These are phyloP conservation scores for Synanthedon formicaeformis DNA, from an alignment of 2,888 invertebrate genomes.

Conservation along the genomic window DNA sequence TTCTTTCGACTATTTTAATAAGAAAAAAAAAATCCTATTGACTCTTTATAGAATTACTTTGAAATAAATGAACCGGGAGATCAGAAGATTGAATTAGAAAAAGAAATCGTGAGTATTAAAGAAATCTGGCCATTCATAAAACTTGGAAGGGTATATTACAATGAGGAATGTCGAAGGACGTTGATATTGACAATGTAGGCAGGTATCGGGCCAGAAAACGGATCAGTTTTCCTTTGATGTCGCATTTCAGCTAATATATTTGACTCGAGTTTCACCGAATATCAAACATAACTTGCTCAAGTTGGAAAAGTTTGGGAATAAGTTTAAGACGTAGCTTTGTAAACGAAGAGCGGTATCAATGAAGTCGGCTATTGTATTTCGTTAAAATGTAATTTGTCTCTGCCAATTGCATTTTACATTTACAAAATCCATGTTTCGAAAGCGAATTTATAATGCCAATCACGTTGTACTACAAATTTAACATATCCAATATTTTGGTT, in stretches of 20 bases:
- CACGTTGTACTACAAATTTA: too few relatives aligned
- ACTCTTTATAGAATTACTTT: conserved; percentile 51
- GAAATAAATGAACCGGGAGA: conserved; percentile 39
- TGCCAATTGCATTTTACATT: too few relatives aligned
- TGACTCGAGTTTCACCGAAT: neutral
- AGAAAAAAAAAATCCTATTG: conserved; percentile 49
- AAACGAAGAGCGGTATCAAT: neutral
- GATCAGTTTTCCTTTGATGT: conserved; percentile 62
- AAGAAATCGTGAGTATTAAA: conserved; percentile 58
- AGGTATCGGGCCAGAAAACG: conserved; percentile 59
- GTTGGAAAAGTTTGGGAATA: neutral
- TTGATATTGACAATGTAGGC: conserved; percentile 42
- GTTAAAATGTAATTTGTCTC: neutral
- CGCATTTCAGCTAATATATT: conserved; percentile 18
- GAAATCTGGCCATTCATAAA: conserved; percentile 56
- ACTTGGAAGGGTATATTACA: conserved; percentile 51
- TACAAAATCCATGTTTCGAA: too few relatives aligned
- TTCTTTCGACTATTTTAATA: conserved; percentile 64
- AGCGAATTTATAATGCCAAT: too few relatives aligned
- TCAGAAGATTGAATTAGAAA: conserved; percentile 57
- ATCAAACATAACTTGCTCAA: neutral
- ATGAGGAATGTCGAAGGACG: conserved; percentile 37
- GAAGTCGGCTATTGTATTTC: neutral
- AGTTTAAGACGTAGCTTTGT: neutral
- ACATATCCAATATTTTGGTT: too few relatives aligned